phyloP scores from a whole-genome alignment of 2,797 vertebrate genomes.

The Naso thynnoides region DNA sequence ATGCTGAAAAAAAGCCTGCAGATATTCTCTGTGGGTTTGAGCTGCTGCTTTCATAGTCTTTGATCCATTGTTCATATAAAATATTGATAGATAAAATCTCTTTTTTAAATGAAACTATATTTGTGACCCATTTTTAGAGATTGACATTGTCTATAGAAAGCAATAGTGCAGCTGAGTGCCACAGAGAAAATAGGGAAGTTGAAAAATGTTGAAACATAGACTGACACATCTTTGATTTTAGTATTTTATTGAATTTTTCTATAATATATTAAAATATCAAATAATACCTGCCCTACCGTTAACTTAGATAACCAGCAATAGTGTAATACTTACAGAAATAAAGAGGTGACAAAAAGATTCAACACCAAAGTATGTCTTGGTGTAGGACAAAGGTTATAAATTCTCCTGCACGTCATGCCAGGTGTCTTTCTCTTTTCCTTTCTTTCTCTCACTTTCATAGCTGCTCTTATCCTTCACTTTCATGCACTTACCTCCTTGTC shows the following conservation, averaged over 20 bases:
- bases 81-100: neutral
- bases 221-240: neutral
- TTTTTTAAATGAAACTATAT: neutral
- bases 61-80: neutral
- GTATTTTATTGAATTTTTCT: neutral
- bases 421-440: neutral
- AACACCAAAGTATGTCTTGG: neutral
- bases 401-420: conserved; percentile 2
- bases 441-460: conserved; percentile 17
- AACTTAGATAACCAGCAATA: neutral
- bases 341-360: neutral
- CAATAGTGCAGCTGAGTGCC: neutral
- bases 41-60: neutral
- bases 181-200: neutral
- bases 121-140: neutral
- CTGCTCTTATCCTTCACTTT: conserved; percentile 46
- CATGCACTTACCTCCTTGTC: conserved; percentile 44
- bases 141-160: neutral
- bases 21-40: neutral
- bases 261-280: neutral
- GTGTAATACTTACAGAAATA: neutral
- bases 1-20: neutral
- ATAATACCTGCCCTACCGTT: neutral
- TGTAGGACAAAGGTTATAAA: conserved; percentile 1
- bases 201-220: neutral